Evolutionary conservation across 1,140 invertebrate species (phyloP).

Genomic region (Calephelis virginiensis): DNA sequence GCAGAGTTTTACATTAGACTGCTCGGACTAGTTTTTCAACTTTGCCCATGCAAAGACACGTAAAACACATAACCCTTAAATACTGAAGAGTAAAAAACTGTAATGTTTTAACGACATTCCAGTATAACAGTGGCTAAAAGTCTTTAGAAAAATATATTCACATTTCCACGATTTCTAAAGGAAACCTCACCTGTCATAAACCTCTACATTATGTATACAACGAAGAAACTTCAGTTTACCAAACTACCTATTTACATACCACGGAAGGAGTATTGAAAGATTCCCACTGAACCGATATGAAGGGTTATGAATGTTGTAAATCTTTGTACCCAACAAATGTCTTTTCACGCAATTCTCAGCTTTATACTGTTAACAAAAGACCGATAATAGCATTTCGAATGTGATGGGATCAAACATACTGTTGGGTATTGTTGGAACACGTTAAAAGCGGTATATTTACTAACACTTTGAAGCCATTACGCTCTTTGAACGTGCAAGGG

Average conservation of each 20-base stretch:
- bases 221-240: slow-evolving; percentile 8
- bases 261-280: slow-evolving; percentile 15
- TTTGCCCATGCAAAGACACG: no score
- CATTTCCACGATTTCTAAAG: neutral
- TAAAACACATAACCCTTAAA: no score
- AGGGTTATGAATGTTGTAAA: slow-evolving; percentile 21
- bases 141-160: neutral
- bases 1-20: no score
- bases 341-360: neutral
- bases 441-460: slow-evolving; percentile 40
- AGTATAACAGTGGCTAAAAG: no score
- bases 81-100: no score
- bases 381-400: slow-evolving; percentile 13
- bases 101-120: no score
- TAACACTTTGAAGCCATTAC: slow-evolving; percentile 32
- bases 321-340: slow-evolving; percentile 17
- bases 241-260: slow-evolving; percentile 16
- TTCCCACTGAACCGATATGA: neutral
- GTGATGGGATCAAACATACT: slow-evolving; percentile 16
- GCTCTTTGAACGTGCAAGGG: slow-evolving; percentile 21
- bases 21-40: no score
- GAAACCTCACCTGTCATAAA: slow-evolving; percentile 7
- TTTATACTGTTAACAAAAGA: slow-evolving; percentile 13
- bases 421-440: slow-evolving; percentile 33
- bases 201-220: slow-evolving; percentile 1